phyloP scores from a whole-genome alignment of 2,888 invertebrate species.

The Leistus spinibarbis region DNA sequence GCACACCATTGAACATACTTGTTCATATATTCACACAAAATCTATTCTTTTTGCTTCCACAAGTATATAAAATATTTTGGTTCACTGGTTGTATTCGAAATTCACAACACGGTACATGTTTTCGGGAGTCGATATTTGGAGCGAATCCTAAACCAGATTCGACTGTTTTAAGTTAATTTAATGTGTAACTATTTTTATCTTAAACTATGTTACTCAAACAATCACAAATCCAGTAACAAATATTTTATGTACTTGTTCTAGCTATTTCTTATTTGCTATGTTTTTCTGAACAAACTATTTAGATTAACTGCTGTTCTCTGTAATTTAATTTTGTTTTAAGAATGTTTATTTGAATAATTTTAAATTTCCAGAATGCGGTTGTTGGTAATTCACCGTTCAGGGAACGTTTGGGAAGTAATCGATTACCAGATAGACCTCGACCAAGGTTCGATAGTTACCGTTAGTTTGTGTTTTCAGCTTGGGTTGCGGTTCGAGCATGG shows the following conservation, averaged over 20 bases:
- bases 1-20: background rate
- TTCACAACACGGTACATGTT: too few species aligned
- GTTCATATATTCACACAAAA: background rate
- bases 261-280: background rate
- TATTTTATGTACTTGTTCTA: background rate
- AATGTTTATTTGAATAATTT: background rate
- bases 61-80: background rate
- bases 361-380: conserved; percentile 62
- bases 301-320: background rate
- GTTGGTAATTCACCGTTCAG: conserved; percentile 81
- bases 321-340: background rate
- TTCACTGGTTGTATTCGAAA: too few species aligned
- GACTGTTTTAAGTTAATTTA: too few species aligned
- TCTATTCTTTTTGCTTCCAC: background rate
- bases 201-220: too few species aligned
- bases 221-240: background rate
- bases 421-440: conserved; percentile 79
- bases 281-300: background rate
- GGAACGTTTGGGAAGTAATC: conserved; percentile 87
- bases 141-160: too few species aligned
- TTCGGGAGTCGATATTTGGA: too few species aligned
- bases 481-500: conserved; percentile 46
- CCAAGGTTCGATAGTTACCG: conserved; percentile 68
- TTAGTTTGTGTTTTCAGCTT: conserved; percentile 48
- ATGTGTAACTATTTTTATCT: too few species aligned